phyloP scores from a whole-genome alignment of 1,140 invertebrate genomes.

The Choristoneura fumiferana region DNA sequence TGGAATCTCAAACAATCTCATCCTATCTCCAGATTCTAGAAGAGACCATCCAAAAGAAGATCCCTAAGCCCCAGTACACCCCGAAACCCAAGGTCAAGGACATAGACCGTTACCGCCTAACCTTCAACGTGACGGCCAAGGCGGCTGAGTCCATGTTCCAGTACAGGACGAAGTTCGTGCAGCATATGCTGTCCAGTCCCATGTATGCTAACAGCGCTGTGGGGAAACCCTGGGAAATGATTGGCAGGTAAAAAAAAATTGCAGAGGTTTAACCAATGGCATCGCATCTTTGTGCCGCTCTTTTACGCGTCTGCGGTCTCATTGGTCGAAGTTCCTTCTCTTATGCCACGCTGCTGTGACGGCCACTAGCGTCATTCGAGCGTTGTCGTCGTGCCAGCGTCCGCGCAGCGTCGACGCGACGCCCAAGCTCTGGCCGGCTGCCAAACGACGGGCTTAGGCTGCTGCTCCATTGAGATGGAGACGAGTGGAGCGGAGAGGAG shows the following conservation, averaged over 20 bases:
- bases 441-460: no score
- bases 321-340: no score
- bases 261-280: no score
- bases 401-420: no score
- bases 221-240: slow-evolving; percentile 65
- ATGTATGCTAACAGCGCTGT: slow-evolving; percentile 64
- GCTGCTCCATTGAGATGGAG: no score
- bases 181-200: slow-evolving; percentile 64
- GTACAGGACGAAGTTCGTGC: slow-evolving; percentile 62
- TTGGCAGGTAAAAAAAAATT: slow-evolving; percentile 45
- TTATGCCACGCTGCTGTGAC: no score
- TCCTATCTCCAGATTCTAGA: slow-evolving; percentile 49
- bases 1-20: neutral
- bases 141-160: slow-evolving; percentile 41
- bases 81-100: slow-evolving; percentile 28
- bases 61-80: slow-evolving; percentile 37
- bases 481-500: no score
- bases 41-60: slow-evolving; percentile 63
- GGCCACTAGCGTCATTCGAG: no score
- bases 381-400: no score
- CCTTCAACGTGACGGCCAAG: slow-evolving; percentile 41
- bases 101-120: slow-evolving; percentile 40
- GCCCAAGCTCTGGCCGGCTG: no score
- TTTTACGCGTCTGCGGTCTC: no score
- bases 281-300: no score